These are phyloP conservation scores for Brachycybe producta DNA, from an alignment of 2,888 invertebrate species.

Conservation along the genomic window DNA sequence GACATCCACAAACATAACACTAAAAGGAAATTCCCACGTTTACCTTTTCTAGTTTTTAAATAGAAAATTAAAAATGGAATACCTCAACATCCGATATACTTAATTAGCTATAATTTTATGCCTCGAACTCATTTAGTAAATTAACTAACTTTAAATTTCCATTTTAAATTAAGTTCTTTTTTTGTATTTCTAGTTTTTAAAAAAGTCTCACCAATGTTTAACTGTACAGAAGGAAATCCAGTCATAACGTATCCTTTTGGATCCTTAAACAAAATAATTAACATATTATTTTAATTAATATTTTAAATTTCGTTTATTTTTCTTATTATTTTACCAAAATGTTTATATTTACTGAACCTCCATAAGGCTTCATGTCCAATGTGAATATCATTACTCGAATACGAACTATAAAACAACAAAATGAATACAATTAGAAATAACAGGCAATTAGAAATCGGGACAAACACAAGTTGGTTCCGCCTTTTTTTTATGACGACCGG, in stretches of 20 bases:
- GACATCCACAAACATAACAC: no score
- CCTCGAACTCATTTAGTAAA: no score
- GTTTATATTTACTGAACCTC: conserved; percentile 79
- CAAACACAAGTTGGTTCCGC: no score
- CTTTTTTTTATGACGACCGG: no score
- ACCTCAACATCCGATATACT: no score
- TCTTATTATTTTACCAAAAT: conserved; percentile 48
- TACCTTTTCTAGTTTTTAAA: no score
- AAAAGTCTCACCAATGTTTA: conserved; percentile 33
- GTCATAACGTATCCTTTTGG: conserved; percentile 34
- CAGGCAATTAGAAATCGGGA: no score
- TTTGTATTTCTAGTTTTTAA: not conserved
- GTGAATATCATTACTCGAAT: conserved; percentile 87
- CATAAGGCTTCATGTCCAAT: conserved; percentile 78
- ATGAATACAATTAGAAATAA: not conserved
- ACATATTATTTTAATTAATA: conserved; percentile 1
- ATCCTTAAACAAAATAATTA: conserved; percentile 28
- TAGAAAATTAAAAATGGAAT: no score
- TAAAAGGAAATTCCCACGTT: no score
- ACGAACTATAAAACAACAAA: conserved; percentile 44
- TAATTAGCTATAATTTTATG: no score
- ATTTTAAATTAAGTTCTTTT: not conserved
- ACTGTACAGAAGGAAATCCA: conserved; percentile 33
- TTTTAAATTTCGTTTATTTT: not conserved
- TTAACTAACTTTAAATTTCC: no score